Percentiles rank a stretch among this genome's conserved stretches.
phyloP scores from a whole-genome alignment of 2,888 invertebrate species.

The Camponotus fellah region DNA sequence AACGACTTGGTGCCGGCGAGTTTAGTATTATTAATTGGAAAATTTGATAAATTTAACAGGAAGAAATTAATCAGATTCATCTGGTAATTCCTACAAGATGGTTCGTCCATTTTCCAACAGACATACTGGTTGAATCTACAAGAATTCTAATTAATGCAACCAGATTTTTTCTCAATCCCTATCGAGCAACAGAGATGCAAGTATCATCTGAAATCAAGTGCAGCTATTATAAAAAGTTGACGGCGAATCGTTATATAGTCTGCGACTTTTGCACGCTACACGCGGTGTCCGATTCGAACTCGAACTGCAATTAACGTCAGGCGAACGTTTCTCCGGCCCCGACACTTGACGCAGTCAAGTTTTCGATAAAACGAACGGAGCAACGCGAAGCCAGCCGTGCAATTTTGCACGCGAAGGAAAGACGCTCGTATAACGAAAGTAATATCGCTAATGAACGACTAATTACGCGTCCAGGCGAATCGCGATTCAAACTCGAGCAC shows the following conservation, averaged over 20 bases:
- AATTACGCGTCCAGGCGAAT: conserved; percentile 61
- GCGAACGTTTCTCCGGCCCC: conserved; percentile 22
- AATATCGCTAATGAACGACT: conserved; percentile 65
- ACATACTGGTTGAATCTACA: too few species aligned
- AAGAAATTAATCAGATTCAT: too few species aligned
- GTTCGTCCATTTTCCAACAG: too few species aligned
- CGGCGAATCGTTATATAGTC: conserved; percentile 10
- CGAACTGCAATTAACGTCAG: conserved; percentile 43
- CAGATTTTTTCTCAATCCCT: too few species aligned
- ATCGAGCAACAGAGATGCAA: background rate
- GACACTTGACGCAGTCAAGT: too few species aligned
- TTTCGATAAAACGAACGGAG: background rate
- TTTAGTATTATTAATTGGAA: too few species aligned
- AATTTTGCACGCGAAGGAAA: background rate
- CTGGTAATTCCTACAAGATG: too few species aligned
- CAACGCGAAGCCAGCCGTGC: background rate
- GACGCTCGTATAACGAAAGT: conserved; percentile 41
- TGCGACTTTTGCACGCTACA: conserved; percentile 31
- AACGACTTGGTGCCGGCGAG: too few species aligned
- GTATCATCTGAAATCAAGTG: background rate
- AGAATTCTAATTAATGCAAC: too few species aligned
- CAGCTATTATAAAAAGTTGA: background rate
- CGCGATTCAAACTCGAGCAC: conserved; percentile 1
- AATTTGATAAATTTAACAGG: too few species aligned
- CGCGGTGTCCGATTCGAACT: conserved; percentile 10